Percentiles rank a stretch among this genome's conserved stretches.
Conservation (phyloP, 64 coral and sea anemone genomes). For the Orbicella faveolata region DNA sequence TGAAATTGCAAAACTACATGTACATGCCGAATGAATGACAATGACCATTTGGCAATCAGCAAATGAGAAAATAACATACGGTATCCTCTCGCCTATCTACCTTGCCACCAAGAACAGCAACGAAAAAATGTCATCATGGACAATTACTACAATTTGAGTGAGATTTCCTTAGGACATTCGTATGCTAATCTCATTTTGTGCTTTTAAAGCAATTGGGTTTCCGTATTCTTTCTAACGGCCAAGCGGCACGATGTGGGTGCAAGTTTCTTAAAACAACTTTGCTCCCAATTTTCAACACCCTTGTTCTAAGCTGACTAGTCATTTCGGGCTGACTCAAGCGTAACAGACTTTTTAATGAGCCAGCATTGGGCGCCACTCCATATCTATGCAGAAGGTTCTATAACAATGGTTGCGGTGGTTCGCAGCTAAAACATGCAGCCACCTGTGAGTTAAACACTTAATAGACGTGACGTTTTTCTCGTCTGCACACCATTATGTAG, state of each 20-base stretch:
- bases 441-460: constrained; percentile 4
- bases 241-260: neutral
- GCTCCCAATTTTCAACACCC: too few relatives aligned
- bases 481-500: neutral
- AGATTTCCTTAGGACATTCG: neutral
- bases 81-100: too few relatives aligned
- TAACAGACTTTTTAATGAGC: neutral
- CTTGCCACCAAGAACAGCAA: too few relatives aligned
- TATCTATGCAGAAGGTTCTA: constrained; percentile 2
- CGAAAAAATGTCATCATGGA: too few relatives aligned
- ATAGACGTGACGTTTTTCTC: neutral
- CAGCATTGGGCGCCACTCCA: neutral
- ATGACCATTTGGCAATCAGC: neutral
- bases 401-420: constrained; percentile 24
- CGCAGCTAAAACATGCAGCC: neutral
- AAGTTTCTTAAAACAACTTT: neutral
- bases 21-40: neutral
- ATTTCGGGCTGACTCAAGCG: neutral
- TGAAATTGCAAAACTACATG: neutral
- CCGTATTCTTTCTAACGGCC: neutral
- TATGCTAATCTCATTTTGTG: neutral
- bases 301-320: too few relatives aligned
- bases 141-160: neutral
- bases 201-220: neutral
- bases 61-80: neutral